A percentile compares a stretch with the other conserved stretches of the same genome.
Evolutionary conservation across 2,113 vertebrate species (phyloP).

Genomic region (Argyrosomus japonicus): DNA sequence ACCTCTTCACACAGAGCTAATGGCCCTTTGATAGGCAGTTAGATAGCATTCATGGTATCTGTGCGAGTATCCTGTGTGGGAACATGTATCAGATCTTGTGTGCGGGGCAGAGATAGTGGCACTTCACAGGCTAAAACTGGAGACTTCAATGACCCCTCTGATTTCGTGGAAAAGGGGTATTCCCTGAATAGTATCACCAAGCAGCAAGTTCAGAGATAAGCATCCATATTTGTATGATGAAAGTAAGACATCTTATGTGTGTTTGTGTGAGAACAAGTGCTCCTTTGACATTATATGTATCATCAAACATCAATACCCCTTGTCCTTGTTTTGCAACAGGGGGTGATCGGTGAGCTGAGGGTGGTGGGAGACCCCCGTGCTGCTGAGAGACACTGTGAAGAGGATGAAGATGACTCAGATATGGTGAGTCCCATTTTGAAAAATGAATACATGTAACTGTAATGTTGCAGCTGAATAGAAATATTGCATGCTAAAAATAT

Average conservation of each 20-base stretch:
- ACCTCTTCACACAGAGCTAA: conserved; percentile 47
- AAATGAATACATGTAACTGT: not conserved
- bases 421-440: conserved; percentile 83
- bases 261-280: not conserved
- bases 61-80: conserved; percentile 43
- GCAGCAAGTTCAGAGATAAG: conserved; percentile 32
- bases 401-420: conserved; percentile 90
- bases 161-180: conserved; percentile 34
- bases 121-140: conserved; percentile 51
- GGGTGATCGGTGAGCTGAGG: conserved; percentile 89
- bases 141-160: conserved; percentile 54
- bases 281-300: not conserved
- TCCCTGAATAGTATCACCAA: conserved; percentile 28
- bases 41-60: conserved; percentile 51
- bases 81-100: conserved; percentile 47
- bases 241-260: not conserved
- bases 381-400: conserved; percentile 88
- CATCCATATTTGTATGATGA: conserved; percentile 10
- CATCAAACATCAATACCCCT: conserved; percentile 23
- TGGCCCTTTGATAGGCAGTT: conserved; percentile 57
- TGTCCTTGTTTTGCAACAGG: conserved; percentile 79
- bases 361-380: conserved; percentile 86
- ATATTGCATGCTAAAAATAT: not conserved
- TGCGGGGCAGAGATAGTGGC: conserved; percentile 36
- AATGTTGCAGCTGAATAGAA: not conserved